phyloP scores from a whole-genome alignment of 2,113 vertebrate species.

The Galeopterus variegatus region DNA sequence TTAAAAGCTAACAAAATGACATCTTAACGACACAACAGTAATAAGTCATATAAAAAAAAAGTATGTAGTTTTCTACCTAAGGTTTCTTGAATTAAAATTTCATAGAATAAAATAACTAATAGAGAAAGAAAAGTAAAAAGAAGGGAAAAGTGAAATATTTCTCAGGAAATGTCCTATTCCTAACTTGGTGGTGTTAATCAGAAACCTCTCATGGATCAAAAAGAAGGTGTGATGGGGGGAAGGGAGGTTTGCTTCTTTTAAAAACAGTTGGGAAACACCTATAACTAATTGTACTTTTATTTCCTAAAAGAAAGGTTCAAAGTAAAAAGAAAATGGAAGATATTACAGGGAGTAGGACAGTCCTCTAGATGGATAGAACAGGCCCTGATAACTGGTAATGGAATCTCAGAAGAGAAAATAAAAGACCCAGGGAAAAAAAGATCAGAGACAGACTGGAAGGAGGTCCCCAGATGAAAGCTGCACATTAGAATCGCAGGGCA shows the following conservation, averaged over 20 bases:
- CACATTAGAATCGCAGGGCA: neutral
- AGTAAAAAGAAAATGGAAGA: conserved; percentile 30
- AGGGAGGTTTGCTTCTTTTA: neutral
- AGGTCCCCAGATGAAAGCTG: neutral
- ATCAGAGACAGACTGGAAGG: neutral
- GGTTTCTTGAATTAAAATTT: conserved; percentile 14
- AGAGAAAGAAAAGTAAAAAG: neutral
- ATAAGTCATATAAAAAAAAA: neutral
- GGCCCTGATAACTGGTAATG: neutral
- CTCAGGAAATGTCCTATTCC: neutral
- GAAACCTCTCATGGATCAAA: neutral
- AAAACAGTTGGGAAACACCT: conserved; percentile 9
- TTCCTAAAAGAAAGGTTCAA: conserved; percentile 50
- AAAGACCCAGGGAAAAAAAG: neutral
- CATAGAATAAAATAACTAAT: neutral
- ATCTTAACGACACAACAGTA: neutral
- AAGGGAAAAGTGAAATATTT: neutral
- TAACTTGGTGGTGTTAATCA: neutral
- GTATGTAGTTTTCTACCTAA: neutral
- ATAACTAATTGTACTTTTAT: neutral
- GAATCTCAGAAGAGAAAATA: neutral
- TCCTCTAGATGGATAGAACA: neutral
- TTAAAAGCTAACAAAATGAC: neutral
- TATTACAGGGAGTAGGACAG: neutral
- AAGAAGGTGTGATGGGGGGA: neutral